These are phyloP conservation scores for Holothuria glaberrima DNA, from an alignment of 35 echinoderm and acorn worm genomes.

Conservation along the genomic window DNA sequence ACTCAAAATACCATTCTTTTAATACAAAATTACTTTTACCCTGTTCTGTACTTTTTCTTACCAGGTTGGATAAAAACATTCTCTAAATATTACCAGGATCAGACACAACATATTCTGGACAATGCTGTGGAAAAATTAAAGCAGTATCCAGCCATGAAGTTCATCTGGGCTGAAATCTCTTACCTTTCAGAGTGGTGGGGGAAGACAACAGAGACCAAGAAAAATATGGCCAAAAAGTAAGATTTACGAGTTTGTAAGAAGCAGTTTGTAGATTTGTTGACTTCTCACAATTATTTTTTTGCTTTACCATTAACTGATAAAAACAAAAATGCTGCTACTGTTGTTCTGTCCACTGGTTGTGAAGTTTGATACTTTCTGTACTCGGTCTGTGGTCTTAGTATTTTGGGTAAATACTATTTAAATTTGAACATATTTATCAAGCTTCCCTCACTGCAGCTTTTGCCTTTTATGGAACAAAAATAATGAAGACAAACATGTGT, in stretches of 20 bases:
- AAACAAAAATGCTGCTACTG: no score
- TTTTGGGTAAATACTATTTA: no score
- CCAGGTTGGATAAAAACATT: slow-evolving; percentile 96
- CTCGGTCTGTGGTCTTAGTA: no score
- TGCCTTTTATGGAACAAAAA: no score
- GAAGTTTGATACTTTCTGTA: no score
- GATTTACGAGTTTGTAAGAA: background rate
- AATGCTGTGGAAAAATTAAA: slow-evolving; percentile 84
- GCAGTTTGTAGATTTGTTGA: background rate
- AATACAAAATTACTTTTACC: background rate
- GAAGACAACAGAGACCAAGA: slow-evolving; percentile 67
- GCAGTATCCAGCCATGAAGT: slow-evolving; percentile 78
- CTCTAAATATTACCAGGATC: slow-evolving; percentile 88
- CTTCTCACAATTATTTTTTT: background rate
- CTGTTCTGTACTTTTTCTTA: background rate
- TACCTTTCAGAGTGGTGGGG: slow-evolving; percentile 96
- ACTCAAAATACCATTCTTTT: background rate
- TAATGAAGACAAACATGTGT: no score
- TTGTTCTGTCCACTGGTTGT: no score
- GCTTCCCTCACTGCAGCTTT: no score
- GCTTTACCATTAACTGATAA: no score
- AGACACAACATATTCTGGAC: slow-evolving; percentile 90
- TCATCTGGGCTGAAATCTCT: slow-evolving; percentile 99
- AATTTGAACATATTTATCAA: no score
- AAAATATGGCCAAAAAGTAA: slow-evolving; percentile 75